Conservation (phyloP, 2,888 invertebrate genomes). For the Rhingia rostrata region DNA sequence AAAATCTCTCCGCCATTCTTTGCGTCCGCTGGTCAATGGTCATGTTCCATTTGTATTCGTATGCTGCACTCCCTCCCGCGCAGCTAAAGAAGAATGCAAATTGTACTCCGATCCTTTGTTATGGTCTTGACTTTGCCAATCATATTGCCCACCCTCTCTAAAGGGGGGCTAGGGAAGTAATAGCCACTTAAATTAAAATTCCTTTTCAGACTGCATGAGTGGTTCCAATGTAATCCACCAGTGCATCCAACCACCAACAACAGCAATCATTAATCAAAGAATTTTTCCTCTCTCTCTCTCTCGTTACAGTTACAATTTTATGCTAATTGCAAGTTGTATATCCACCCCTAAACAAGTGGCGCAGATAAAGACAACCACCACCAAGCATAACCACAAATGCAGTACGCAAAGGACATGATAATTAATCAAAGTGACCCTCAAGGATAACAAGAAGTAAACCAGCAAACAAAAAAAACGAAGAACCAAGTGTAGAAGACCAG, state of each 20-base stretch:
- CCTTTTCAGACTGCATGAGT: slow-evolving; percentile 26
- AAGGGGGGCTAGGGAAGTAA: slow-evolving; percentile 4
- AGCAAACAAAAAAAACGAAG: slow-evolving; percentile 28
- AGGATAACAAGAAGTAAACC: slow-evolving; percentile 70
- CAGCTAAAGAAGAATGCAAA: slow-evolving; percentile 37
- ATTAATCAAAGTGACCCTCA: slow-evolving; percentile 72
- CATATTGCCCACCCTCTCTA: slow-evolving; percentile 38
- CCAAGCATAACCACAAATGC: slow-evolving; percentile 53
- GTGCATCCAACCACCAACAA: slow-evolving; percentile 15
- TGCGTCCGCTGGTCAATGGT: slow-evolving; percentile 41
- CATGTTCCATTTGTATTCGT: slow-evolving; percentile 48
- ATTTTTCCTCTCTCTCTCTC: slow-evolving; percentile 49
- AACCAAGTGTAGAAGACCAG: slow-evolving; percentile 34
- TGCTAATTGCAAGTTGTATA: slow-evolving; percentile 80
- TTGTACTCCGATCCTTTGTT: slow-evolving; percentile 34
- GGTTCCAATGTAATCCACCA: slow-evolving; percentile 1
- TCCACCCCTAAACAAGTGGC: slow-evolving; percentile 49
- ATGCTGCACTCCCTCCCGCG: background rate
- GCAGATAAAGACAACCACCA: slow-evolving; percentile 37
- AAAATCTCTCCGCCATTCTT: slow-evolving; percentile 1
- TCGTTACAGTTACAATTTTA: slow-evolving; percentile 79
- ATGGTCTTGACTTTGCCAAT: slow-evolving; percentile 55
- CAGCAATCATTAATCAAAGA: slow-evolving; percentile 66
- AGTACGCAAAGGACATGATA: slow-evolving; percentile 68
- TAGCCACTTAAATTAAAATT: slow-evolving; percentile 53